Conservation (phyloP, 2,888 invertebrate genomes). For the Hemicrepidius hirtus region DNA sequence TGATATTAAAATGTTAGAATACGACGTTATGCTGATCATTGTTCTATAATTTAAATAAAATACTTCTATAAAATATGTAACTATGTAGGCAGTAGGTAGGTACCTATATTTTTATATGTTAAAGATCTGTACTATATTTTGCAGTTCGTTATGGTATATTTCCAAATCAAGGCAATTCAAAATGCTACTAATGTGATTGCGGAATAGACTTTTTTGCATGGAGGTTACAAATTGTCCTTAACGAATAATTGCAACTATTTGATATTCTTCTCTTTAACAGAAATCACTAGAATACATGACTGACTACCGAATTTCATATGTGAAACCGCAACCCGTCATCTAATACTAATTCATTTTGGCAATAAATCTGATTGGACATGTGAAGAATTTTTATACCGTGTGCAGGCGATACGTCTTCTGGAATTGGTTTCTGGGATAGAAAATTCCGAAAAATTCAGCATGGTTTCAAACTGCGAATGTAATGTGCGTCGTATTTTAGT, state of each 20-base stretch:
- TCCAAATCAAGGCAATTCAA: too few relatives aligned
- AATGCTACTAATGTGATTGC: too few relatives aligned
- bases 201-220: not conserved
- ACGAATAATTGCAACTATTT: conserved; percentile 37
- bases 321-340: conserved; percentile 54
- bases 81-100: too few relatives aligned
- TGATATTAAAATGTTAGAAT: too few relatives aligned
- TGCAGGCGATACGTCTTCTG: conserved; percentile 31
- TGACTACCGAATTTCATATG: conserved; percentile 56
- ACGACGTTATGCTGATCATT: too few relatives aligned
- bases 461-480: conserved; percentile 33
- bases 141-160: too few relatives aligned
- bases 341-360: conserved; percentile 56
- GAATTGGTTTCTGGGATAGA: conserved; percentile 31
- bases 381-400: conserved; percentile 44
- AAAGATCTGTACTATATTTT: too few relatives aligned
- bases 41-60: too few relatives aligned
- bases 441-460: conserved; percentile 28
- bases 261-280: conserved; percentile 44
- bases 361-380: conserved; percentile 45
- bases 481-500: conserved; percentile 37
- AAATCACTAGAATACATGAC: conserved; percentile 49
- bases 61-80: too few relatives aligned
- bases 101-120: too few relatives aligned
- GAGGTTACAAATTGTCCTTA: conserved; percentile 29